These are phyloP conservation scores for Platyscapa corneri DNA, from an alignment of 1,140 invertebrate genomes.

Conservation along the genomic window DNA sequence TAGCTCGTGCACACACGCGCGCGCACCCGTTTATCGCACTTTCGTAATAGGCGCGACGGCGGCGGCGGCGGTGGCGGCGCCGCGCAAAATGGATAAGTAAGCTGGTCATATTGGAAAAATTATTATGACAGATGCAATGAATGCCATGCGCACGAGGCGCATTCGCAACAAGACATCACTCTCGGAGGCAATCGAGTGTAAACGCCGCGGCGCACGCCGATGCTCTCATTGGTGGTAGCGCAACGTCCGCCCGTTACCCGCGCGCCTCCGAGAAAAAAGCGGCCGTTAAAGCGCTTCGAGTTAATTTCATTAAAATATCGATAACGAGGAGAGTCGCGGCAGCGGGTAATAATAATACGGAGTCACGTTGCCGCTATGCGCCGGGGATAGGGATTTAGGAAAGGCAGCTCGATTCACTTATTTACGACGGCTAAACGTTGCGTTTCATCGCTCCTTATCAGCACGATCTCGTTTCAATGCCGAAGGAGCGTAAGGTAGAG, in stretches of 20 bases:
- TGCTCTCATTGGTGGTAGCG: background rate
- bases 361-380: background rate
- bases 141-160: conserved; percentile 16
- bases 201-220: background rate
- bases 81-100: conserved; percentile 10
- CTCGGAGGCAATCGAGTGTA: conserved; percentile 19
- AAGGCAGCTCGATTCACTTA: background rate
- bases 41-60: background rate
- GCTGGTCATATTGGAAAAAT: conserved; percentile 45
- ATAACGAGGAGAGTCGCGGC: background rate
- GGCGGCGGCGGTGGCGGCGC: background rate
- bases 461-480: background rate
- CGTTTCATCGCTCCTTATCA: background rate
- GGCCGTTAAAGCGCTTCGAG: background rate
- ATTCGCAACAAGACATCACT: conserved; percentile 39
- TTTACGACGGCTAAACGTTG: background rate
- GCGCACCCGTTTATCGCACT: conserved; percentile 27
- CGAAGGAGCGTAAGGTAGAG: background rate
- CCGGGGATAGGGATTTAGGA: background rate
- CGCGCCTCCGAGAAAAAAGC: background rate
- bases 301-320: conserved; percentile 40
- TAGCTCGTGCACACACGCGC: conserved; percentile 38
- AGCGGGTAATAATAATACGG: background rate
- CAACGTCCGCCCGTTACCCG: background rate
- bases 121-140: conserved; percentile 51